Conservation (phyloP, 2,113 vertebrate species). For the Malurus melanocephalus region DNA sequence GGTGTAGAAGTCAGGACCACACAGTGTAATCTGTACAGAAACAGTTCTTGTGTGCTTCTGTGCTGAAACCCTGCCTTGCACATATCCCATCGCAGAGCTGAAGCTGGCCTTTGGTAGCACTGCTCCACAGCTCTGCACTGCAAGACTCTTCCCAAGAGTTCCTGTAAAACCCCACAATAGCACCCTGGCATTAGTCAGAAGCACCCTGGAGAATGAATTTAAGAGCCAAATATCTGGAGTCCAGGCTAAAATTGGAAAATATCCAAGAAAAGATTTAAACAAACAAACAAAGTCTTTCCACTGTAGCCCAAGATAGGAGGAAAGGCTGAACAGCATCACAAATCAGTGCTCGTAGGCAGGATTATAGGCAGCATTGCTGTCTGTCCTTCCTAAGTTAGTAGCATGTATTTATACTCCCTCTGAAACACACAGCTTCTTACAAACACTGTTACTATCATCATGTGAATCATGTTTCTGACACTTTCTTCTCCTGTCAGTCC, state of each 20-base stretch:
- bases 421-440: not conserved
- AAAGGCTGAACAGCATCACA: not conserved
- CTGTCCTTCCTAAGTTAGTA: not conserved
- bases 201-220: constrained; percentile 2
- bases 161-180: constrained; percentile 16
- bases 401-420: not conserved
- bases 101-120: not conserved
- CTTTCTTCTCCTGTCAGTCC: not conserved
- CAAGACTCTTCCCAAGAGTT: not conserved
- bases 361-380: not conserved
- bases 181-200: constrained; percentile 44
- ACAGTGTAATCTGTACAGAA: not conserved
- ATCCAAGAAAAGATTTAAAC: constrained; percentile 38
- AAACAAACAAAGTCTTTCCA: constrained; percentile 37
- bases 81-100: not conserved
- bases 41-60: not conserved
- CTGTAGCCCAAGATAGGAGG: constrained; percentile 2
- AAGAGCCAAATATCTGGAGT: constrained; percentile 32
- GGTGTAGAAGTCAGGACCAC: not conserved
- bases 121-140: not conserved
- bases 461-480: not conserved
- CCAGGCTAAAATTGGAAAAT: constrained; percentile 38
- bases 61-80: not conserved
- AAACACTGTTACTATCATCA: not conserved
- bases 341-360: not conserved